Evolutionary conservation across 2,113 vertebrate species (phyloP).

Genomic region (Menidia beryllina): DNA sequence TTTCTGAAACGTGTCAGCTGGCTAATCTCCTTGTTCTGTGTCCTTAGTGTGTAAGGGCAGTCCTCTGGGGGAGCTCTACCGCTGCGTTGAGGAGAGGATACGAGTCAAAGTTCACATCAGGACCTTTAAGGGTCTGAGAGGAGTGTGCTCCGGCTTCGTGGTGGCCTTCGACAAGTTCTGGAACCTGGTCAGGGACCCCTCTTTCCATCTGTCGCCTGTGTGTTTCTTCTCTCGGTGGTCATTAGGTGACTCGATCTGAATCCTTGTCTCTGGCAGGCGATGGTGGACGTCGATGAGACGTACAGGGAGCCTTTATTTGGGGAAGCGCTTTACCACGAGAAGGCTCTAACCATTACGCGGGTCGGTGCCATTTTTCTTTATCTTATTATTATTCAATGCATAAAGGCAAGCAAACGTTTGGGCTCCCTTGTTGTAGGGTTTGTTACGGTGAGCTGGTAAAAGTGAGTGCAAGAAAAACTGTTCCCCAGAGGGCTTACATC

Average conservation of each 20-base stretch:
- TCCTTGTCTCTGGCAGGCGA: conserved; percentile 82
- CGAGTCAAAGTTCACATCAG: conserved; percentile 94
- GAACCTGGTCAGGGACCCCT: conserved; percentile 89
- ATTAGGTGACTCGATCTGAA: not conserved
- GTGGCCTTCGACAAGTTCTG: conserved; percentile 99
- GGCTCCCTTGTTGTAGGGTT: not conserved
- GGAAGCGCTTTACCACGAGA: conserved; percentile 91
- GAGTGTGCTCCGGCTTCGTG: conserved; percentile 94
- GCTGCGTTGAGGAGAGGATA: conserved; percentile 90
- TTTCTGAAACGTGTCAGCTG: not conserved
- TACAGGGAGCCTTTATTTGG: conserved; percentile 94
- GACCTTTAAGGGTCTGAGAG: conserved; percentile 95
- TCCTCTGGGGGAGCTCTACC: conserved; percentile 92
- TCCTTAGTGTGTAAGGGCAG: conserved; percentile 90
- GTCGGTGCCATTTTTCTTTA: conserved; percentile 70
- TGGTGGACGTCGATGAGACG: conserved; percentile 97
- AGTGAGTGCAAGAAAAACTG: too few species aligned
- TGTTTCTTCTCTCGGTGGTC: not conserved
- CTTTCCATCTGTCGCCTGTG: not conserved
- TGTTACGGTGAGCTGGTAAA: too few species aligned
- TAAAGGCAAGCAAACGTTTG: not conserved
- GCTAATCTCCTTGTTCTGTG: conserved; percentile 25
- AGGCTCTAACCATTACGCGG: conserved; percentile 90
- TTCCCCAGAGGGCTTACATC: too few species aligned
- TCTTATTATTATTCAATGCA: not conserved